These are phyloP conservation scores for Corapipo altera DNA, from an alignment of 2,113 vertebrate species.

Conservation along the genomic window DNA sequence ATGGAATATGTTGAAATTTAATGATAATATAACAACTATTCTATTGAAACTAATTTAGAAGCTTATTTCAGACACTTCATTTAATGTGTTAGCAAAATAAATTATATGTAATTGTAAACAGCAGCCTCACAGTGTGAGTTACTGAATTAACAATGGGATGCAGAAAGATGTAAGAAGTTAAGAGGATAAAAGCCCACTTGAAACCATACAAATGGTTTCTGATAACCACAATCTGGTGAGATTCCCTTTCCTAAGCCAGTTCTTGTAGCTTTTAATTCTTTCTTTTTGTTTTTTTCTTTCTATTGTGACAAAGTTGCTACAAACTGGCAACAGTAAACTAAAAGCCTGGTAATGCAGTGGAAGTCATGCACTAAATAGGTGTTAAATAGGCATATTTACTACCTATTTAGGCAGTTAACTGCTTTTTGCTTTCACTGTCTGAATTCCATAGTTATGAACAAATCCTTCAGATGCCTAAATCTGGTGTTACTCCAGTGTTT, in stretches of 20 bases:
- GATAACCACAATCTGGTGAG: not conserved
- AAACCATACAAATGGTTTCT: not conserved
- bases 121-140: not conserved
- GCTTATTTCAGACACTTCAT: slow-evolving; percentile 49
- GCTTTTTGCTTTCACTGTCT: not conserved
- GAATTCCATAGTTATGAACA: not conserved
- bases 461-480: not conserved
- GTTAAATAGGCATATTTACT: not conserved
- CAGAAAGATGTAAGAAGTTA: not conserved
- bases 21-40: slow-evolving; percentile 39
- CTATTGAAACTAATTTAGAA: slow-evolving; percentile 46
- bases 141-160: slow-evolving; percentile 8
- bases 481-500: not conserved
- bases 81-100: slow-evolving; percentile 55
- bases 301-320: not conserved
- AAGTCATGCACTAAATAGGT: not conserved
- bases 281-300: not conserved
- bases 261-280: not conserved
- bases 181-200: slow-evolving; percentile 2
- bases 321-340: not conserved
- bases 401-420: not conserved
- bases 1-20: slow-evolving; percentile 15
- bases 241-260: not conserved
- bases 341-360: not conserved
- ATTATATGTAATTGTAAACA: slow-evolving; percentile 43